These are phyloP conservation scores for Chrysolina haemoptera DNA, from an alignment of 2,888 invertebrate species.

Conservation along the genomic window DNA sequence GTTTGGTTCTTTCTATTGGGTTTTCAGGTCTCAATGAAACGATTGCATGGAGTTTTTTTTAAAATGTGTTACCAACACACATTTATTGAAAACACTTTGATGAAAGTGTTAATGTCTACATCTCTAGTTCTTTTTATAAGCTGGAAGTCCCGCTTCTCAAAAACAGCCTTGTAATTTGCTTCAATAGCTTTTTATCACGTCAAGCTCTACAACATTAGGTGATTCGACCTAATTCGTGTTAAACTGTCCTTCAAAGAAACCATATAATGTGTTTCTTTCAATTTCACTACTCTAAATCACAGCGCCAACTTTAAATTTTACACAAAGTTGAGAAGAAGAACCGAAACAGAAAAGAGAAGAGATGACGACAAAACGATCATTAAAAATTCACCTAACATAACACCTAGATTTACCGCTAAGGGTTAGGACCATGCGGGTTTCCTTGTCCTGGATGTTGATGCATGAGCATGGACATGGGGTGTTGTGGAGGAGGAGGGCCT, in stretches of 20 bases:
- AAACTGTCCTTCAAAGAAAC: too few relatives aligned
- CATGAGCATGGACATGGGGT: constrained; percentile 56
- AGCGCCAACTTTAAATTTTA: constrained; percentile 20
- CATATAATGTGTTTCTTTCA: background rate
- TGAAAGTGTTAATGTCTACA: too few relatives aligned
- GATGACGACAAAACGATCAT: constrained; percentile 27
- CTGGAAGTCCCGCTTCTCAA: too few relatives aligned
- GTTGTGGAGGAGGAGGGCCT: constrained; percentile 70
- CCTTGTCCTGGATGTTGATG: constrained; percentile 69
- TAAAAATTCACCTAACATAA: constrained; percentile 48
- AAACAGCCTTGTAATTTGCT: too few relatives aligned
- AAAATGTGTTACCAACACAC: too few relatives aligned
- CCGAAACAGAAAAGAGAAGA: constrained; percentile 7
- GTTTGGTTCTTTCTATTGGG: too few relatives aligned
- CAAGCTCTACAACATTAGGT: background rate
- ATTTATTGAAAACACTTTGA: too few relatives aligned
- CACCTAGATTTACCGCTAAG: constrained; percentile 60
- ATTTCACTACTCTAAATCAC: background rate
- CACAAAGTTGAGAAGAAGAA: constrained; percentile 1
- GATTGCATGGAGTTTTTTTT: too few relatives aligned
- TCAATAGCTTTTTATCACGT: background rate
- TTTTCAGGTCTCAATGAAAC: too few relatives aligned
- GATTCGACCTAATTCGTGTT: too few relatives aligned
- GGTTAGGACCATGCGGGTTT: constrained; percentile 64
- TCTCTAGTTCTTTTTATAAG: too few relatives aligned